Conservation (phyloP, 2,113 vertebrate genomes). For the Onychostoma macrolepis region DNA sequence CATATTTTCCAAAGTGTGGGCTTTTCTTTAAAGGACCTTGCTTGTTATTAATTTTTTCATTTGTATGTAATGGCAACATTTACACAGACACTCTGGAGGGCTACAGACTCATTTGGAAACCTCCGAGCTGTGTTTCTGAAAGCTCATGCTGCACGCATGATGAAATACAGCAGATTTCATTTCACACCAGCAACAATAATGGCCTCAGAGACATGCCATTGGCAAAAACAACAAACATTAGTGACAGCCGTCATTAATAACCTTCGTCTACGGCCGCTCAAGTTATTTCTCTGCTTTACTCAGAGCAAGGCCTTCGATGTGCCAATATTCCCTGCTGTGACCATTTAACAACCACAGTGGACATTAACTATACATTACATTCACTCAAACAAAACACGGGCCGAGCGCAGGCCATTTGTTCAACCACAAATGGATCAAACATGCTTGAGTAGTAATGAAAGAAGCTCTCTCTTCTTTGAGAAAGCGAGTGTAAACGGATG, state of each 20-base stretch:
- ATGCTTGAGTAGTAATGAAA: constrained; percentile 59
- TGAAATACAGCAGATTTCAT: neutral
- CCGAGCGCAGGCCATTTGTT: neutral
- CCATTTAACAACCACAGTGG: constrained; percentile 61
- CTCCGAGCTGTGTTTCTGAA: neutral
- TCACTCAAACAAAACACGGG: constrained; percentile 49
- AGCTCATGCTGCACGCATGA: neutral
- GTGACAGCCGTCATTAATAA: constrained; percentile 36
- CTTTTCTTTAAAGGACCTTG: neutral
- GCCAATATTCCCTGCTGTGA: constrained; percentile 61
- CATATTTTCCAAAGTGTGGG: constrained; percentile 11
- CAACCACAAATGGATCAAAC: constrained; percentile 68
- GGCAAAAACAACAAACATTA: constrained; percentile 37
- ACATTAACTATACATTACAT: constrained; percentile 69
- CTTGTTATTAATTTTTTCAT: neutral
- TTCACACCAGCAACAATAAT: constrained; percentile 21
- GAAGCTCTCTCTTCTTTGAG: neutral
- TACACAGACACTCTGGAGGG: constrained; percentile 26
- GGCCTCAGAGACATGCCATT: neutral
- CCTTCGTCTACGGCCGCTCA: neutral
- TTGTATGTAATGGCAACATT: constrained; percentile 19
- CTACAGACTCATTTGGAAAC: constrained; percentile 13
- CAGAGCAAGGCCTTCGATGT: constrained; percentile 17
- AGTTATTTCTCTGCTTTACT: constrained; percentile 1
- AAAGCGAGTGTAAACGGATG: neutral